Percentiles rank a stretch among this genome's conserved stretches.
phyloP scores from a whole-genome alignment of 1,140 invertebrate species.

The Zaprionus davidi region DNA sequence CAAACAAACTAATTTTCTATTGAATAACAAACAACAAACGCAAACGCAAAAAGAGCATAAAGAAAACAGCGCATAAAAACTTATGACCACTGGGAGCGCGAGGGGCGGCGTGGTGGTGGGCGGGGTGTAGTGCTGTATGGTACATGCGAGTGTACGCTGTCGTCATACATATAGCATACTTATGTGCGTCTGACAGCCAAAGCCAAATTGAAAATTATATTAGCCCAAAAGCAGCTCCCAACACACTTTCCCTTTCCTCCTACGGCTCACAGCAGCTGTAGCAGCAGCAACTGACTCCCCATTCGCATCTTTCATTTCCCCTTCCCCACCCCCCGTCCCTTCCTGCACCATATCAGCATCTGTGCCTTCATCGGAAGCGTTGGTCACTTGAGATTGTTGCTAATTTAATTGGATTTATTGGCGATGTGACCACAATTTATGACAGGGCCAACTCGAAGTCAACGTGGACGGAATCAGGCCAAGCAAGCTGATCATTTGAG shows the following conservation, averaged over 20 bases:
- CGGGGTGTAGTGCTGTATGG: not conserved
- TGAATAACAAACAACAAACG: conserved; percentile 40
- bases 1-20: conserved; percentile 58
- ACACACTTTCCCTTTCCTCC: not conserved
- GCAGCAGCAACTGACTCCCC: not conserved
- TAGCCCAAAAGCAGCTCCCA: conserved; percentile 8
- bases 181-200: conserved; percentile 33
- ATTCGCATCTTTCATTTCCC: not conserved
- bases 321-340: too few relatives aligned
- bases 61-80: conserved; percentile 49
- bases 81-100: conserved; percentile 31
- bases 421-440: conserved; percentile 39
- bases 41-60: conserved; percentile 38
- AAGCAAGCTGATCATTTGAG: not conserved
- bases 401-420: conserved; percentile 58
- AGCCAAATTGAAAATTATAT: conserved; percentile 53
- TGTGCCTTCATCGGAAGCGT: conserved; percentile 20
- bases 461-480: not conserved
- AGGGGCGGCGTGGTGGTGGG: not conserved
- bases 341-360: not conserved
- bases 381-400: conserved; percentile 44
- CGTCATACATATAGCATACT: conserved; percentile 10
- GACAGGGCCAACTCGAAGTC: conserved; percentile 8
- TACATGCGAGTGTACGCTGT: not conserved
- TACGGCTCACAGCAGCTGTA: not conserved